These are phyloP conservation scores for Myotis yumanensis DNA, from an alignment of 2,113 vertebrate genomes.

Conservation along the genomic window DNA sequence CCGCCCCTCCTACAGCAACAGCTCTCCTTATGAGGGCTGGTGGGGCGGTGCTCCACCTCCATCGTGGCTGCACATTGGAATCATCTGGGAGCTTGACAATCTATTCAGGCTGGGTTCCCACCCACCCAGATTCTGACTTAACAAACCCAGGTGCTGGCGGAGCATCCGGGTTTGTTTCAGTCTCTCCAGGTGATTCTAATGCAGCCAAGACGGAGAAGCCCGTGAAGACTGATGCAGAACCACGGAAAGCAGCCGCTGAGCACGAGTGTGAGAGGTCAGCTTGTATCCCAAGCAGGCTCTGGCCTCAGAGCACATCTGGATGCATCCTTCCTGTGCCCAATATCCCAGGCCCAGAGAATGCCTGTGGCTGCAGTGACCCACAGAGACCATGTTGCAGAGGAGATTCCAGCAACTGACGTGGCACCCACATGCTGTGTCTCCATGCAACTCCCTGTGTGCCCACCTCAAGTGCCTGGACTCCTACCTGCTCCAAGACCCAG, in stretches of 20 bases:
- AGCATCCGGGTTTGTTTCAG: neutral
- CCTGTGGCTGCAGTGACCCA: neutral
- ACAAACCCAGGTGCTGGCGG: neutral
- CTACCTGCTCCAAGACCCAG: neutral
- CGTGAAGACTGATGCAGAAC: neutral
- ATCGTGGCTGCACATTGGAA: rapidly evolving
- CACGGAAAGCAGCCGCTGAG: neutral
- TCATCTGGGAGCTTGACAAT: neutral
- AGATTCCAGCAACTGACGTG: neutral
- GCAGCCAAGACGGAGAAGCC: neutral
- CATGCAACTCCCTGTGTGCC: rapidly evolving
- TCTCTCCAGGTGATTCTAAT: conserved; percentile 3
- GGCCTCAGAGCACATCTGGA: neutral
- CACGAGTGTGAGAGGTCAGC: neutral
- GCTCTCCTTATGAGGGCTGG: rapidly evolving
- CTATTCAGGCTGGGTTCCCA: neutral
- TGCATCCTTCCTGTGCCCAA: neutral
- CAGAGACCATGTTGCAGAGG: neutral
- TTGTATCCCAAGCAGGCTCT: neutral
- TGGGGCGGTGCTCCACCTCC: neutral
- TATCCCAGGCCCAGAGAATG: neutral
- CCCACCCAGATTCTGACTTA: neutral
- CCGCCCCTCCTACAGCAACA: rapidly evolving
- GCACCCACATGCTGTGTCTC: neutral
- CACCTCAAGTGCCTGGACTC: too few species aligned